These are phyloP conservation scores for Yponomeuta cagnagella DNA, from an alignment of 2,888 invertebrate genomes.

Conservation along the genomic window DNA sequence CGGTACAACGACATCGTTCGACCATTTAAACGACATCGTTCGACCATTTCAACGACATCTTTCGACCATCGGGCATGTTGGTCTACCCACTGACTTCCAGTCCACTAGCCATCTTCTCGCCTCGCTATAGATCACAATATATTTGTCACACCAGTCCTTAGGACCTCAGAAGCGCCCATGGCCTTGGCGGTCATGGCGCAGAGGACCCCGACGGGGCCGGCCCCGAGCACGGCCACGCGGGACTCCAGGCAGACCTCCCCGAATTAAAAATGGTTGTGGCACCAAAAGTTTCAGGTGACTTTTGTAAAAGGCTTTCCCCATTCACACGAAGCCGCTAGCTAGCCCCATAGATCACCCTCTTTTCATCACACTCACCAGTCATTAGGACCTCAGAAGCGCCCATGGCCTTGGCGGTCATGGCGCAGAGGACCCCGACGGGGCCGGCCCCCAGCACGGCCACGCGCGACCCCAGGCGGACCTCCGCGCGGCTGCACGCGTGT, in stretches of 20 bases:
- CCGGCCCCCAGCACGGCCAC: constrained; percentile 89
- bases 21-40: too few relatives aligned
- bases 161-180: constrained; percentile 87
- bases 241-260: constrained; percentile 84
- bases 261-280: background rate
- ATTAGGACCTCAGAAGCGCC: constrained; percentile 87
- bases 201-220: constrained; percentile 92
- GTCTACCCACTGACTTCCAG: too few relatives aligned
- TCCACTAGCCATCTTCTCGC: too few relatives aligned
- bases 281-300: too few relatives aligned
- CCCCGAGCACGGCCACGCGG: constrained; percentile 83
- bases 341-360: background rate
- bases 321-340: too few relatives aligned
- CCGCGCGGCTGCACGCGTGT: constrained; percentile 91
- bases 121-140: background rate
- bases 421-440: constrained; percentile 89
- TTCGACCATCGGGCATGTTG: too few relatives aligned
- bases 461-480: constrained; percentile 80
- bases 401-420: constrained; percentile 88
- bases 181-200: constrained; percentile 86
- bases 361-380: constrained; percentile 72
- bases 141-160: constrained; percentile 80
- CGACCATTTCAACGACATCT: too few relatives aligned
- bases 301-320: too few relatives aligned
- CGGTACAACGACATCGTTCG: too few relatives aligned